Evolutionary conservation across 2,113 vertebrate genomes (phyloP), one percentile per base, ranked within the genome.

Genomic region (Pelvicachromis taeniatus): DNA sequence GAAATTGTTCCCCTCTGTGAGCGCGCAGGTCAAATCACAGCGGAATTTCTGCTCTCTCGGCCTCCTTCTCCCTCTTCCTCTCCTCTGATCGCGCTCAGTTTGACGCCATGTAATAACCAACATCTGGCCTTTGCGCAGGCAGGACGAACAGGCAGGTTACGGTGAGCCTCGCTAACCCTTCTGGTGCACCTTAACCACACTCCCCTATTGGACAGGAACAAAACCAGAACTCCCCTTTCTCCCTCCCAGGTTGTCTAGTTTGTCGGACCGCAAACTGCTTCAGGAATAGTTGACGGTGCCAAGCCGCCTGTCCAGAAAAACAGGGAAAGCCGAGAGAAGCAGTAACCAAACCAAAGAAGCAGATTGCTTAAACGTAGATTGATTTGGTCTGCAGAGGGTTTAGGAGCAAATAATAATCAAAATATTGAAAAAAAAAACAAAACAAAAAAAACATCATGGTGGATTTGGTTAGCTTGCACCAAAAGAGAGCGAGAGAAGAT

Each of bases 91-190:
- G 53, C 81, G 70, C 93, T 35, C 92, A 79, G 89, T 85, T 87
- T 87, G 91, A 91, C 81, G 81, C 92, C 92, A 88, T 94, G 89
- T 94, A 92, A 94, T 87, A 92, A 82, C 82, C 91, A 89, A 92
- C 93, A 94, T 93, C 90, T 94, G 95, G 93, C 83, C 86, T 59
- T 65, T 9, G 77, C 78, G 61, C 87, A 56, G 77, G 35, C 80
- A 65, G 85, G 70, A 87, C 75, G 75, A 85, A 88, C 89, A 84
- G 61, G 17, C 88, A 77, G 90, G 83, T 90, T 89, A 87, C 70
- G 80, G 61, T 82, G 88, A 82, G 90, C 88, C 86, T 58, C 56
- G 23, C 78, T 54, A 63, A 82, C 90, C 89, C 84, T 55, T 68
- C 38, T 70, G 45, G 58, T 42, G 73, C 87, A 91, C 83, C 85